Conservation (phyloP, 1,140 invertebrate genomes). For the Orchesella cincta region DNA sequence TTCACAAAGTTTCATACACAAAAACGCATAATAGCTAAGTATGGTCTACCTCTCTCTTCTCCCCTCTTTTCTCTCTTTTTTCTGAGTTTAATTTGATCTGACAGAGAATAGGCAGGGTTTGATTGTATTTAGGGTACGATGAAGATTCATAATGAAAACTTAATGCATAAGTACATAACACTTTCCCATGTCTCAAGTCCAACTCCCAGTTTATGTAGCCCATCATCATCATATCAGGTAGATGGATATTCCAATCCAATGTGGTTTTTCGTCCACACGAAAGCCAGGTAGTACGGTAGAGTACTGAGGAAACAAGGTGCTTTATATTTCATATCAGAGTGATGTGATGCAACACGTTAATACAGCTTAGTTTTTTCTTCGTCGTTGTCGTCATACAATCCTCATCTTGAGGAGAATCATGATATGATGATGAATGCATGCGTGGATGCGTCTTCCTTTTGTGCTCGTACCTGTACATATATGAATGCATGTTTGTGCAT, state of each 20-base stretch:
- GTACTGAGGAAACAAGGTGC: too few relatives aligned
- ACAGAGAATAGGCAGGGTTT: not conserved
- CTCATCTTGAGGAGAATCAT: not conserved
- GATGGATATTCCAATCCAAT: too few relatives aligned
- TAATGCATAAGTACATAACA: too few relatives aligned
- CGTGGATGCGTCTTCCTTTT: not conserved
- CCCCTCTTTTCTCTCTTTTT: too few relatives aligned
- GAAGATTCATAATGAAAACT: not conserved
- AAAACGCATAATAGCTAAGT: not conserved
- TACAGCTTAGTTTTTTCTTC: too few relatives aligned
- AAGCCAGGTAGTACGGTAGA: too few relatives aligned
- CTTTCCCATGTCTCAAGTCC: too few relatives aligned
- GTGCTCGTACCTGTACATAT: not conserved
- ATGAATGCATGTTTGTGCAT: constrained; percentile 21
- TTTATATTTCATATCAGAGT: too few relatives aligned
- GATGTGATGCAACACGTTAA: too few relatives aligned
- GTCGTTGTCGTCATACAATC: not conserved
- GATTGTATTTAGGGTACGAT: not conserved
- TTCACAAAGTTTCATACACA: not conserved
- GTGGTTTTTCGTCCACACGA: too few relatives aligned
- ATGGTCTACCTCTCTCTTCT: constrained; percentile 9
- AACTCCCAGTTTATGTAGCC: too few relatives aligned
- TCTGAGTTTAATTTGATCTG: constrained; percentile 10
- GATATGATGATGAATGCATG: not conserved
- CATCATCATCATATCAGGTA: too few relatives aligned